Evolutionary conservation across 2,113 vertebrate species (phyloP).

Genomic region (Sylvia atricapilla): DNA sequence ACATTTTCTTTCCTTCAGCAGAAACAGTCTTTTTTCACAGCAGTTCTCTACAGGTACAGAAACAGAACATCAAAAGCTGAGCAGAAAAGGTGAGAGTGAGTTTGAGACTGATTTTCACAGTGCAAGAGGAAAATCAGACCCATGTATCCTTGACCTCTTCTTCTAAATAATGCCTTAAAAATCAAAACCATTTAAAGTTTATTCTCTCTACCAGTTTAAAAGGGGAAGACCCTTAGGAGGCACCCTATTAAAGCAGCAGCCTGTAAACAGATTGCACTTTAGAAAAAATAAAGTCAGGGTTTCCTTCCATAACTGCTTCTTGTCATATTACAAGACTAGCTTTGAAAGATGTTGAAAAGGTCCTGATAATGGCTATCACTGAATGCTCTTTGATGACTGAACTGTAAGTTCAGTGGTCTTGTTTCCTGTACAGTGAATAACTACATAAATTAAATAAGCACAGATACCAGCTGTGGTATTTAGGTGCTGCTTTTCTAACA

Average conservation of each 20-base stretch:
- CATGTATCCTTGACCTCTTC: background rate
- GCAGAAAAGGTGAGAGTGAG: background rate
- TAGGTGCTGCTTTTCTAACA: background rate
- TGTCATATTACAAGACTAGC: background rate
- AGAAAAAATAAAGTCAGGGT: background rate
- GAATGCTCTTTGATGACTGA: background rate
- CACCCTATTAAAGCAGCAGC: background rate
- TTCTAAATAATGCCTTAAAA: background rate
- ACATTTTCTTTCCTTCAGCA: background rate
- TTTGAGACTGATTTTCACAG: background rate
- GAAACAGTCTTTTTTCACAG: background rate
- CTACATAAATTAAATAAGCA: background rate
- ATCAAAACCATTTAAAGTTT: background rate
- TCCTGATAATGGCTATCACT: background rate
- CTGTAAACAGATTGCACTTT: background rate
- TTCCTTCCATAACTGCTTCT: background rate
- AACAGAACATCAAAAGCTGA: background rate
- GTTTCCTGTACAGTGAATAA: background rate
- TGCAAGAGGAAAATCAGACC: background rate
- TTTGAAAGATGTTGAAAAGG: slow-evolving; percentile 1
- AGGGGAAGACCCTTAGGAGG: background rate
- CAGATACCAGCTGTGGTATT: background rate
- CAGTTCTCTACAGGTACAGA: background rate
- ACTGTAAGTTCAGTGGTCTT: background rate
- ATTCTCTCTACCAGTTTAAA: background rate